These are phyloP conservation scores for Drosophila tani DNA, from an alignment of 1,140 invertebrate species.

Conservation along the genomic window DNA sequence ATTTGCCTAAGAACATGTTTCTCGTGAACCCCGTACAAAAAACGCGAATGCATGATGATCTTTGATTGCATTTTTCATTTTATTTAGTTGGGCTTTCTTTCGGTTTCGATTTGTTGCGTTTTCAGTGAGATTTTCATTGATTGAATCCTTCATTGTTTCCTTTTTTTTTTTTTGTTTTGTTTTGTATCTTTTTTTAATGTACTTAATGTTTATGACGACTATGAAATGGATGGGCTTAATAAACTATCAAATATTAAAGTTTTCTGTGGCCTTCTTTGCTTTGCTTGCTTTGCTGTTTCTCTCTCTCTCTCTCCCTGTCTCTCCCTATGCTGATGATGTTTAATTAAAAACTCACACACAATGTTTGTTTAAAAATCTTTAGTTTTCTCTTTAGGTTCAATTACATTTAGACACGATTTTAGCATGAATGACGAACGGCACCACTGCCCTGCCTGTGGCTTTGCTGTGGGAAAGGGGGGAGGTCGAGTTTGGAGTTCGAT, in stretches of 20 bases:
- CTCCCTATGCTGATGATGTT: conserved; percentile 55
- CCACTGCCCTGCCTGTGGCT: conserved; percentile 27
- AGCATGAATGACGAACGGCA: conserved; percentile 60
- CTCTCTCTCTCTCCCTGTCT: conserved; percentile 22
- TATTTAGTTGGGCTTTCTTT: conserved; percentile 43
- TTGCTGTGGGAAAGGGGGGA: conserved; percentile 24
- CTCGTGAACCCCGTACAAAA: conserved; percentile 54
- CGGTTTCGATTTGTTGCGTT: conserved; percentile 52
- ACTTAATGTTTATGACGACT: conserved; percentile 82
- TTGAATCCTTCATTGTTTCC: conserved; percentile 31
- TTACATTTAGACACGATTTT: conserved; percentile 82
- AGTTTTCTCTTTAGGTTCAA: conserved; percentile 66
- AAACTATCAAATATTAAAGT: conserved; percentile 83
- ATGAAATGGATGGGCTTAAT: conserved; percentile 81
- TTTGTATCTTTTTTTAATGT: conserved; percentile 54
- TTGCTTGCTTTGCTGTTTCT: conserved; percentile 32
- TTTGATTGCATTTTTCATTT: conserved; percentile 65
- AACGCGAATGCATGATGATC: conserved; percentile 49
- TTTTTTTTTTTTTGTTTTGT: conserved; percentile 30
- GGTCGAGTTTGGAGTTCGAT: conserved; percentile 37
- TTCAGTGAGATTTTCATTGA: conserved; percentile 63
- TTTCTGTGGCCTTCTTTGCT: conserved; percentile 40
- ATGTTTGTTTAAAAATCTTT: conserved; percentile 80
- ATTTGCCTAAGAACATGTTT: conserved; percentile 73
- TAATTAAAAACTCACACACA: conserved; percentile 75